phyloP scores from a whole-genome alignment of 1,140 invertebrate species.

The Schlechtendalia chinensis region DNA sequence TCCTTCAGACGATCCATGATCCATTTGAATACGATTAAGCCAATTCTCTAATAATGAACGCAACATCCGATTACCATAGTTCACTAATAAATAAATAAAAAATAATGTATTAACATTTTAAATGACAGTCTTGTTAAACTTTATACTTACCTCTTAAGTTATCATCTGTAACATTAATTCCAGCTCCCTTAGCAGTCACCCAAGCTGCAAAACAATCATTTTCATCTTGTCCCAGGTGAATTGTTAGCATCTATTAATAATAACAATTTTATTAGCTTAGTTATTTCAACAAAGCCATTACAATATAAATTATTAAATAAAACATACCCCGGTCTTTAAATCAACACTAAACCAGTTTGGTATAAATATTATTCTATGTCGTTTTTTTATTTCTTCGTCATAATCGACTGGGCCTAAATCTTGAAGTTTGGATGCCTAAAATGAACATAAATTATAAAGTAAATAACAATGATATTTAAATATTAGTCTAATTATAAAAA shows the following conservation, averaged over 20 bases:
- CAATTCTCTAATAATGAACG: slow-evolving; percentile 95
- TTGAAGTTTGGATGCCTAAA: slow-evolving; percentile 80
- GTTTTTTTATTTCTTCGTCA: slow-evolving; percentile 91
- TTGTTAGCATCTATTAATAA: slow-evolving; percentile 82
- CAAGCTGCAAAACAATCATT: slow-evolving; percentile 97
- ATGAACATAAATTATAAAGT: slow-evolving; percentile 21
- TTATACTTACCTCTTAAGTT: slow-evolving; percentile 76
- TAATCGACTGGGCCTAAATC: slow-evolving; percentile 89
- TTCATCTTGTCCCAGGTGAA: slow-evolving; percentile 95
- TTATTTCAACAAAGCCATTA: background rate
- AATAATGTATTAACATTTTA: background rate
- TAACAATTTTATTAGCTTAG: background rate
- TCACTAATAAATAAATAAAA: slow-evolving; percentile 67
- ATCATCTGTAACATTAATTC: slow-evolving; percentile 72
- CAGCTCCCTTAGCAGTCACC: slow-evolving; percentile 95
- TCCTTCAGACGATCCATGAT: slow-evolving; percentile 54
- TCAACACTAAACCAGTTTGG: slow-evolving; percentile 99
- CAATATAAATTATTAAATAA: background rate
- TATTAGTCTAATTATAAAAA: background rate
- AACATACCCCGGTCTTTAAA: slow-evolving; percentile 90
- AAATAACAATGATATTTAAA: slow-evolving; percentile 26
- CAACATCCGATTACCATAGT: slow-evolving; percentile 90
- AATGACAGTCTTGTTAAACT: slow-evolving; percentile 27
- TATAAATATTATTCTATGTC: slow-evolving; percentile 92
- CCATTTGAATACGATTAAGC: slow-evolving; percentile 63